Percentiles rank a stretch among this genome's conserved stretches.
These are phyloP conservation scores for Nyctibius bracteatus DNA, from an alignment of 2,113 vertebrate species.

Conservation along the genomic window DNA sequence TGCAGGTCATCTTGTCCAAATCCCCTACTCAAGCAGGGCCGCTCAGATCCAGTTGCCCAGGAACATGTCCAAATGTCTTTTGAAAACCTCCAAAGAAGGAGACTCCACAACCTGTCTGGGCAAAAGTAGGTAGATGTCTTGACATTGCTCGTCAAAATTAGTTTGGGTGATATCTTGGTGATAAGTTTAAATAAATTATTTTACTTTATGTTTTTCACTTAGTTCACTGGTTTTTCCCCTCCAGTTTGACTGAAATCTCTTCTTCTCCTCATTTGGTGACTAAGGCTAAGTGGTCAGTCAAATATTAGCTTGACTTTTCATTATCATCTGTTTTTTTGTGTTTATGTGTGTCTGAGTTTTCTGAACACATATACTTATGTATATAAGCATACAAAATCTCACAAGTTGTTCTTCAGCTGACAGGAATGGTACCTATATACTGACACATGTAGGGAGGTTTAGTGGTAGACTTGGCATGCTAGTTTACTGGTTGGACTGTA, in stretches of 20 bases:
- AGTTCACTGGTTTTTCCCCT: background rate
- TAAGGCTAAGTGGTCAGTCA: background rate
- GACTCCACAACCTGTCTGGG: background rate
- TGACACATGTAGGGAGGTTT: background rate
- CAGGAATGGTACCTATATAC: background rate
- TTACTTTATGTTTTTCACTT: background rate
- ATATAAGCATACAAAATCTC: background rate
- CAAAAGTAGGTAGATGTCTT: background rate
- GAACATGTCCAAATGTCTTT: background rate
- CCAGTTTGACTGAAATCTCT: background rate
- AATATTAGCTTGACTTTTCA: background rate
- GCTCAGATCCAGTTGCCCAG: background rate
- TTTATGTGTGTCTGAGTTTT: background rate
- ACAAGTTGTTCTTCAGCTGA: background rate
- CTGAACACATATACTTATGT: background rate
- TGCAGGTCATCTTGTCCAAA: background rate
- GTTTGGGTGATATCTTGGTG: background rate
- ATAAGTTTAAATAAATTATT: background rate
- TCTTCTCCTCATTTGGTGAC: background rate
- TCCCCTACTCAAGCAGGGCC: background rate
- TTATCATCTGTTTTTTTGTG: background rate
- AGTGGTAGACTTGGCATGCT: too few species aligned
- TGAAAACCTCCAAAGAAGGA: background rate
- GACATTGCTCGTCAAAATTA: background rate
- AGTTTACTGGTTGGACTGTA: too few species aligned